Evolutionary conservation across 2,888 invertebrate species (phyloP).

Genomic region (Lamellibrachia satsuma): DNA sequence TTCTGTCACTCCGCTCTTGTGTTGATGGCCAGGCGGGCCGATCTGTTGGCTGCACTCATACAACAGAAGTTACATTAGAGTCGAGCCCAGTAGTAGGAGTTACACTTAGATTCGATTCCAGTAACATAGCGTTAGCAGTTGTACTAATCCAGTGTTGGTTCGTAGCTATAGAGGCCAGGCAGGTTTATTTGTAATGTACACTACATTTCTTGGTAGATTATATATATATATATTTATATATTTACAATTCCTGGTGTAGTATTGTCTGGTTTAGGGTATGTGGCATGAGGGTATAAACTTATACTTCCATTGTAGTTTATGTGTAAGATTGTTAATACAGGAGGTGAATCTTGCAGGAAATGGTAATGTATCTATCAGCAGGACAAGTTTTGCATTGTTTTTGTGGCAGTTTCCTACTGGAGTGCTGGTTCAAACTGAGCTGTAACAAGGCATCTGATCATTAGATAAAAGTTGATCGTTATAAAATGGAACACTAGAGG

Average conservation of each 20-base stretch:
- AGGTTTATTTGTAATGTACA: not conserved
- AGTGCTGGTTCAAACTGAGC: not conserved
- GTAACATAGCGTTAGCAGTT: slow-evolving; percentile 1
- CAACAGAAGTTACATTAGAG: not conserved
- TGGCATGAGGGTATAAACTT: not conserved
- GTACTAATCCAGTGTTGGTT: slow-evolving; percentile 4
- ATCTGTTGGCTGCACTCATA: not conserved
- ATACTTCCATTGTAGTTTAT: not conserved
- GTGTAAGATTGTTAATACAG: not conserved
- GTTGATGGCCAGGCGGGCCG: not conserved
- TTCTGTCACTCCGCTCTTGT: not conserved
- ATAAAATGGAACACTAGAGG: not conserved
- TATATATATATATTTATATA: too few relatives aligned
- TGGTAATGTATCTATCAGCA: not conserved
- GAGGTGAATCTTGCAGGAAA: not conserved
- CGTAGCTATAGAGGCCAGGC: not conserved
- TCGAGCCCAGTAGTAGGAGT: not conserved
- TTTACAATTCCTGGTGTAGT: not conserved
- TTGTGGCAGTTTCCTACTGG: not conserved
- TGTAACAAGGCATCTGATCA: not conserved
- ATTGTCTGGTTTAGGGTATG: not conserved
- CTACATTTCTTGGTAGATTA: not conserved
- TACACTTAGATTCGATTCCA: not conserved
- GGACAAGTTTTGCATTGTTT: not conserved
- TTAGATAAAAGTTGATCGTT: not conserved